A percentile compares a stretch with the other conserved stretches of the same genome.
phyloP scores from a whole-genome alignment of 1,140 invertebrate species.

The Procambarus virginalis region DNA sequence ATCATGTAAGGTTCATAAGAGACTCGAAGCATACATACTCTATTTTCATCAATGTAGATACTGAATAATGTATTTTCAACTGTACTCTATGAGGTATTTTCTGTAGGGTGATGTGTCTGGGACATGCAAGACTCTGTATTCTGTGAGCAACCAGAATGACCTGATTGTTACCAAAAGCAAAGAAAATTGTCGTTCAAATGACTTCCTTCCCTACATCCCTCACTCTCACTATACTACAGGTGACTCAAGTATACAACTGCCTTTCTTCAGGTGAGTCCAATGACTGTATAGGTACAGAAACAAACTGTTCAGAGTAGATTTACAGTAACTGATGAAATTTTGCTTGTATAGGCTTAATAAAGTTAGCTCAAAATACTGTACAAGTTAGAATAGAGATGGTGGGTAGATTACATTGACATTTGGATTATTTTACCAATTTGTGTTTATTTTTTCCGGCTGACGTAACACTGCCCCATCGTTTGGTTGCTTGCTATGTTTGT shows the following conservation, averaged over 20 bases:
- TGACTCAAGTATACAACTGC: conserved; percentile 7
- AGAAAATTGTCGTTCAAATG: conserved; percentile 8
- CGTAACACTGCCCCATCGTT: too few species aligned
- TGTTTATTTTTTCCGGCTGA: too few species aligned
- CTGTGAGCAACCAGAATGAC: neutral
- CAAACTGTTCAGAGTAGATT: too few species aligned
- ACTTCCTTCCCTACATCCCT: conserved; percentile 26
- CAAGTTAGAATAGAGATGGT: too few species aligned
- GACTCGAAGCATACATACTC: neutral
- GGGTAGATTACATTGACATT: too few species aligned
- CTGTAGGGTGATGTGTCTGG: conserved; percentile 51
- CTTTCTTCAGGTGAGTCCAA: conserved; percentile 38
- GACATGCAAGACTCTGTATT: conserved; percentile 33
- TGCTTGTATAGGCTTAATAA: too few species aligned
- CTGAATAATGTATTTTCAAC: neutral
- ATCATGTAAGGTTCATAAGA: neutral
- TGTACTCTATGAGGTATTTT: neutral
- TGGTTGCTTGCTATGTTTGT: too few species aligned
- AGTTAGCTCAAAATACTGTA: too few species aligned
- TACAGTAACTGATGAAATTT: too few species aligned
- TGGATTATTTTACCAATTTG: too few species aligned
- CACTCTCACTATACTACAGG: conserved; percentile 29
- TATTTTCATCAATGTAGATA: neutral
- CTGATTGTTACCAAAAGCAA: conserved; percentile 29
- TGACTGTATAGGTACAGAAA: too few species aligned